Percentiles rank a stretch among this genome's conserved stretches.
Evolutionary conservation across 2,888 invertebrate genomes (phyloP).

Genomic region (Ichneumoninae sp.): DNA sequence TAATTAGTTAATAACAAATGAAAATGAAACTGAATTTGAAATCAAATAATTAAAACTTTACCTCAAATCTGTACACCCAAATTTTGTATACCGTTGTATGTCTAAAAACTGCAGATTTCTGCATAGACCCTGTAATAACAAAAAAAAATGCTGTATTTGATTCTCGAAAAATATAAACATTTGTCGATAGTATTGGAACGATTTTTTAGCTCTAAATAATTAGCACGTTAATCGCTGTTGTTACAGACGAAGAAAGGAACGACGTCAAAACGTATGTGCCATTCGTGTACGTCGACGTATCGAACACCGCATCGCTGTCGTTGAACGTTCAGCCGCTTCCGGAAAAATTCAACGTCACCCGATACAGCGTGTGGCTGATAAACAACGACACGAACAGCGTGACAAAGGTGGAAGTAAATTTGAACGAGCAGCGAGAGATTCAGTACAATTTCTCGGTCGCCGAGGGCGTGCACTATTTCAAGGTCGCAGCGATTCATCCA

Average conservation of each 20-base stretch:
- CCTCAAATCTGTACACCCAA: too few species aligned
- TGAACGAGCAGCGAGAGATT: constrained; percentile 68
- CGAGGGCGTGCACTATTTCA: constrained; percentile 78
- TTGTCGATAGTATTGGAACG: too few species aligned
- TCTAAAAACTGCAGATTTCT: too few species aligned
- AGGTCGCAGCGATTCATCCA: constrained; percentile 79
- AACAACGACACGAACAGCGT: constrained; percentile 75
- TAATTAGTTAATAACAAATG: too few species aligned
- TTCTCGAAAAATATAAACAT: too few species aligned
- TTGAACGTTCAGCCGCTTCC: constrained; percentile 80
- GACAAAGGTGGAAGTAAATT: constrained; percentile 61
- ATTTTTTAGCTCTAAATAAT: too few species aligned
- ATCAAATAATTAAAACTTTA: too few species aligned
- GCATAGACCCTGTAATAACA: too few species aligned
- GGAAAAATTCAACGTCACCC: constrained; percentile 77
- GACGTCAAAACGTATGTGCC: constrained; percentile 74
- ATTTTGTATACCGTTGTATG: too few species aligned
- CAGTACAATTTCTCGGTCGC: constrained; percentile 74
- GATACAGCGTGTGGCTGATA: constrained; percentile 79
- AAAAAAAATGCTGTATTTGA: too few species aligned
- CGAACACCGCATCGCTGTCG: constrained; percentile 73
- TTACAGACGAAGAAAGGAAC: constrained; percentile 68
- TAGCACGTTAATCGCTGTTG: not conserved
- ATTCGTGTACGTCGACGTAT: constrained; percentile 81
- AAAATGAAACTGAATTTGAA: too few species aligned